Evolutionary conservation across 1,140 invertebrate genomes (phyloP).

Genomic region (Lerema accius): DNA sequence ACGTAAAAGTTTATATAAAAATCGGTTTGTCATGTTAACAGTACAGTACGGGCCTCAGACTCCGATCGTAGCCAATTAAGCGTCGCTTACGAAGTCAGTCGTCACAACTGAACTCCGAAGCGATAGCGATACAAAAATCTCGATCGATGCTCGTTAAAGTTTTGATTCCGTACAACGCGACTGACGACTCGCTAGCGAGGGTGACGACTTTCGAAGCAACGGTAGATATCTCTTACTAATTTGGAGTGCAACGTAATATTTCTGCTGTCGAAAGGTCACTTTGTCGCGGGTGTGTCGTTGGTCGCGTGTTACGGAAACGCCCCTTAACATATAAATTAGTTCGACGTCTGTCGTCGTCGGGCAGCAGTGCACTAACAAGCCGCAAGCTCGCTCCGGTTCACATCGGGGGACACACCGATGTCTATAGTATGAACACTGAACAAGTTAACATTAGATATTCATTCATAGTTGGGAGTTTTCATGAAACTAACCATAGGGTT

Average conservation of each 20-base stretch:
- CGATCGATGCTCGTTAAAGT: neutral
- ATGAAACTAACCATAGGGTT: too few relatives aligned
- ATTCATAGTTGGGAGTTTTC: too few relatives aligned
- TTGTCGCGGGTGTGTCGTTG: too few relatives aligned
- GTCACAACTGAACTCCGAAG: slow-evolving; percentile 4
- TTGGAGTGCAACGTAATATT: too few relatives aligned
- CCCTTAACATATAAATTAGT: neutral
- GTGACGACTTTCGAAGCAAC: too few relatives aligned
- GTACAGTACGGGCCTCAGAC: slow-evolving; percentile 1
- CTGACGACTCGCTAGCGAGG: too few relatives aligned
- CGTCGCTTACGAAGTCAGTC: neutral
- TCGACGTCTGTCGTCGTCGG: neutral
- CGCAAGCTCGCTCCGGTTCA: slow-evolving; percentile 17
- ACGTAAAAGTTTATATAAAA: slow-evolving; percentile 8
- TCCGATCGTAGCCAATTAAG: neutral
- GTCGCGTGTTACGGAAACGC: too few relatives aligned
- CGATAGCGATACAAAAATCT: neutral
- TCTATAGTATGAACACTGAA: neutral
- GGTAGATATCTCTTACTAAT: too few relatives aligned
- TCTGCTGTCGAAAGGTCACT: too few relatives aligned
- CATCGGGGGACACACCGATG: neutral
- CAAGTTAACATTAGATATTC: neutral
- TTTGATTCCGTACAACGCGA: too few relatives aligned
- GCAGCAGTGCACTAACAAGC: slow-evolving; percentile 13
- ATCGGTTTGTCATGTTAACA: neutral